Percentiles rank a stretch among this genome's conserved stretches.
Evolutionary conservation across 1,140 invertebrate genomes (phyloP).

Genomic region (roundworm (Caenorhabditis elegans)): WBcel235 BX284604.4:7528001-7528500

Average conservation of each 20-base stretch:
- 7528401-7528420: not conserved
- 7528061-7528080: too few relatives aligned
- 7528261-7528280: slow-evolving; percentile 3
- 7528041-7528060: too few relatives aligned
- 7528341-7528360: slow-evolving; percentile 18
- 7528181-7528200: too few relatives aligned
- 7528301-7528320: not conserved
- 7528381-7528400: slow-evolving; percentile 27
- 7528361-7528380: slow-evolving; percentile 15
- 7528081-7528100: too few relatives aligned
- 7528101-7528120: too few relatives aligned
- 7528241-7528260: not conserved
- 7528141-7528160: too few relatives aligned
- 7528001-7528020: too few relatives aligned
- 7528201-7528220: too few relatives aligned
- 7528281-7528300: slow-evolving; percentile 17
- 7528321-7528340: not conserved
- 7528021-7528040: too few relatives aligned
- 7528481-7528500: not conserved
- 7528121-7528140: too few relatives aligned
- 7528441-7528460: not conserved
- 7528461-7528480: slow-evolving; percentile 9
- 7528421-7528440: not conserved
- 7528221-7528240: not conserved
- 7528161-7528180: too few relatives aligned